Base-by-base conservation (phyloP, 2,113 vertebrate species). In the Drymodes brunneopygia region DNA sequence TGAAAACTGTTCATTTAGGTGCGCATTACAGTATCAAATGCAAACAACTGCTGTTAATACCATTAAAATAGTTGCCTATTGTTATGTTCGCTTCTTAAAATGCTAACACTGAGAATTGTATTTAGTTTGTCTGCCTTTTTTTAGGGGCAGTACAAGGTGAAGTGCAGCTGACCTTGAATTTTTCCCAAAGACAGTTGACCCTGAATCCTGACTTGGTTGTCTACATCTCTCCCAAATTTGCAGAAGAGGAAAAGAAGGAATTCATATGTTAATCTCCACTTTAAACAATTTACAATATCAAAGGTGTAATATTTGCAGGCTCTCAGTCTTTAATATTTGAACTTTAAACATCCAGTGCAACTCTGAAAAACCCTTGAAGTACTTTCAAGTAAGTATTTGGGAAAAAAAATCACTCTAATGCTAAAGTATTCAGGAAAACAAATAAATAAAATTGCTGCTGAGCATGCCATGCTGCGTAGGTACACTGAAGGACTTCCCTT, bases 361-460 rank as follows among this genome's bases (percentile, higher is more conserved):
- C 25, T 81, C 42, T 78, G 42, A 28, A 86, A 83, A 61, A 56
- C 58, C 27, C 50, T 66, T 23, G 21, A 14, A 51, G 27, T 54
- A 64, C 35, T 64, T 89, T 74, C 29, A 84, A 81, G 23, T 35
- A 84, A 50, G 19, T 38, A 51, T 77, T 77, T 81, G 36, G 18
- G 8, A 19, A 31, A 60, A 65, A 71, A 47, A 24, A 50, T 27
- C 48, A 77, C 2, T 11, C 36, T 35, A 56, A 15, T 73, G 54
- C 36, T 91, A 91, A 78, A 92, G 44, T 56, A 67, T 38, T 77
- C 58, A 86, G 23, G 29, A 79, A 75, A 88, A 75, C 18, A 88
- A 81, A 14, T 9, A 9, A 36, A 62, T 22, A 3, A 25, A 27
- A 16, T 78, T 83, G 54, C 36, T 70, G 60, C 44, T 69, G 33